Evolutionary conservation across 1,140 invertebrate genomes (phyloP), one percentile per base, ranked within the genome.

Genomic region (Drosophila kohkoa): DNA sequence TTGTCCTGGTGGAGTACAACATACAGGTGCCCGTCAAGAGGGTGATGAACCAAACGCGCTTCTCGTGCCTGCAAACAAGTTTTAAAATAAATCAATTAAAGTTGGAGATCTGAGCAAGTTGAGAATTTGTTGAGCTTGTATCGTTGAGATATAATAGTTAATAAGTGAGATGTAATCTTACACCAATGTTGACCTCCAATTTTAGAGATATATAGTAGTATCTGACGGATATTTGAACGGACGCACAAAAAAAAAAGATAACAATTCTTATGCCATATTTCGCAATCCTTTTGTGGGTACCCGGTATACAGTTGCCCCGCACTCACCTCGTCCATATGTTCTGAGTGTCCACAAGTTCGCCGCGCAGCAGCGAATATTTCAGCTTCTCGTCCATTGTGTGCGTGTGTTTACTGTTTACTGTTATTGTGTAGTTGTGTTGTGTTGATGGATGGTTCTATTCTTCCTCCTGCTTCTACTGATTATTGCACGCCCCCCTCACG

Each of bases 1-100:
- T 95, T 28, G 95, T 96, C 77, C 96, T 93, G 11, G 95, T 94
- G 0, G 95, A 94, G 91, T 96, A 96, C 10, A 96, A 74, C 78
- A 95, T 94, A 66, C 94, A 94, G 16, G 95, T 96, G 3, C 96
- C 96, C 45, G 93, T 93, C 55, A 96, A 93, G 48, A 96, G 90
- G 13, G 94, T 94, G 28, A 94, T 80, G 46, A 95, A 94, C 96
- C 96, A 96, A 83, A 93, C 90, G 58, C 92, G 91, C 58, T 93
- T 94, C 65, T 94, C 94, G 48, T 92, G 87, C 73, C 94, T 94
- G 72, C 32, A 91, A 20, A 58, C 11, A 58, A 41, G 5, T 35
- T 4, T 30, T 13, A 8, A 25, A 25, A 25, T 25, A 25, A 25
- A 16, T 20, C 1, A 45, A 45, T 58, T 13, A 6, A 45, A 28